Percentiles rank a stretch among this genome's conserved stretches.
Conservation (phyloP, 2,888 invertebrate species). For the Melanophora roralis region DNA sequence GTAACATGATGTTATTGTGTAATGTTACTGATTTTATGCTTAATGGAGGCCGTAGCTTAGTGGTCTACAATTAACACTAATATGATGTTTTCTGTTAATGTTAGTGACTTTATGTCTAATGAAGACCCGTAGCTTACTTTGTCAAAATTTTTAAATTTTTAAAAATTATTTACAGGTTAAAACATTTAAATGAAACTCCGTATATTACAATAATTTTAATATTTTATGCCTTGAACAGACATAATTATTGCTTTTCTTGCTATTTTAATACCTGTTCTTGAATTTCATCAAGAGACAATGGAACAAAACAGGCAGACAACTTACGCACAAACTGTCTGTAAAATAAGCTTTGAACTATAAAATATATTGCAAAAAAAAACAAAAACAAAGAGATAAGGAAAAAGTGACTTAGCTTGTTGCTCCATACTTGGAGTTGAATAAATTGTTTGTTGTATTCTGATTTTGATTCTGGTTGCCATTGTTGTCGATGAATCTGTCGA, state of each 20-base stretch:
- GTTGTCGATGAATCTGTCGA: neutral
- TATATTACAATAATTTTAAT: no score
- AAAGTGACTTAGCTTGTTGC: conserved; percentile 53
- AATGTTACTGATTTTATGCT: no score
- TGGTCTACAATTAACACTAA: no score
- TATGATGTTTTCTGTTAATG: no score
- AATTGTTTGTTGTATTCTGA: conserved; percentile 7
- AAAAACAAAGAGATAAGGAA: neutral
- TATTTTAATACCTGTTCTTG: conserved; percentile 8
- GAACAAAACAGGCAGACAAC: conserved; percentile 3
- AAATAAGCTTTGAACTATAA: conserved; percentile 34
- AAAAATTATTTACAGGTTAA: no score
- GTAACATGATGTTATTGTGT: no score
- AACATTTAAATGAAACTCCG: no score
- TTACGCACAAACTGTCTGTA: conserved; percentile 8
- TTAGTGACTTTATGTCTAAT: no score
- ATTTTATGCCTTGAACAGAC: no score
- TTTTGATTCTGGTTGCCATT: conserved; percentile 3
- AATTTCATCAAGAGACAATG: conserved; percentile 48
- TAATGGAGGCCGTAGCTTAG: no score
- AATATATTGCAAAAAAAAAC: conserved; percentile 10
- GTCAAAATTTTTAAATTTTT: no score
- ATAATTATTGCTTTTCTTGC: neutral
- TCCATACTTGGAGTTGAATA: conserved; percentile 55
- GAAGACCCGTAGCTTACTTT: no score